Evolutionary conservation across 2,797 vertebrate species (phyloP), one percentile per base, ranked within the genome.

Genomic region (Atherinosoma microstoma): DNA sequence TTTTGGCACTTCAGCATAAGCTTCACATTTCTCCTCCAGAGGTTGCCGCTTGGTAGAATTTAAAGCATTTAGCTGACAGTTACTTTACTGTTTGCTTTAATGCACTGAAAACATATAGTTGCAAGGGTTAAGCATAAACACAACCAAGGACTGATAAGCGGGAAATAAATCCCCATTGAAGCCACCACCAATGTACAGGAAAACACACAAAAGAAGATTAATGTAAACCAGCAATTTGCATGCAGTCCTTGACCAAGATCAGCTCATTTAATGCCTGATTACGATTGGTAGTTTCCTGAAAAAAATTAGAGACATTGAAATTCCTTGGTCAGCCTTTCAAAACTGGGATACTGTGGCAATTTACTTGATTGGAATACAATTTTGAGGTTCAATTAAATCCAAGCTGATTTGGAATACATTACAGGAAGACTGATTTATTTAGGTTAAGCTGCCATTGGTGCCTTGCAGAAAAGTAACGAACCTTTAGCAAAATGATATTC

Each of bases 341-440:
- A 84, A 76, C 73, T 2, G 64, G 58, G 78, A 82, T 66, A 47
- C 69, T 71, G 80, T 58, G 61, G 74, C 82, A 87, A 91, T 92
- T 89, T 82, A 64, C 75, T 87, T 88, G 91, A 92, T 89, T 88
- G 77, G 73, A 84, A 84, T 69, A 84, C 81, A 85, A 87, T 85
- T 89, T 88, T 78, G 67, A 81, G 80, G 82, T 87, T 86, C 89
- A 87, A 89, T 91, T 90, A 91, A 89, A 87, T 87, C 86, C 75
- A 16, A 72, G 85, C 82, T 88, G 85, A 87, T 89, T 87, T 70
- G n/a, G 86, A 89, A 89, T 84, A 82, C 80, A 92, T 91, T 85
- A 85, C 70, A 62, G 73, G 79, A 77, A 91, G 92, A 93, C 72
- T 94, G 93, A 94, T 93, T 93, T 94, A 94, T 94, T 94, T 93